Evolutionary conservation across 2,113 vertebrate genomes (phyloP), one percentile per base, ranked within the genome.

Genomic region (Esox niger): DNA sequence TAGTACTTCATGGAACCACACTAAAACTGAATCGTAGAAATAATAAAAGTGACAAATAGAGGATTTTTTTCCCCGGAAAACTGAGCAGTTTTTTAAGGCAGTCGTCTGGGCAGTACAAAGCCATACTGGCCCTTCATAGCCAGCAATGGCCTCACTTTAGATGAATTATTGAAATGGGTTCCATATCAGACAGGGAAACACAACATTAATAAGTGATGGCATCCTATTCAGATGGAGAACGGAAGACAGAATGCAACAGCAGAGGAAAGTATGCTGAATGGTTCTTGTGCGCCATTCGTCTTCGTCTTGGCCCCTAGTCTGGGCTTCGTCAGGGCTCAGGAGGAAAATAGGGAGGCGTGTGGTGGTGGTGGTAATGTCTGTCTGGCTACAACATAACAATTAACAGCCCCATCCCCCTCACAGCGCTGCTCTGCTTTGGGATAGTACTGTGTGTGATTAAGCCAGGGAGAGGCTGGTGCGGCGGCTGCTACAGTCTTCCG

Each of bases 151-250:
- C 68, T 73, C 46, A 64, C 70, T 38, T 81, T 73, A 64, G 75
- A 87, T 89, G 69, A 89, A 90, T 88, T 84, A 90, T 89, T 90
- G 60, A 90, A 72, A 73, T 21, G 73, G 85, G 79, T 82, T 90
- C 80, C 76, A 86, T 90, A 83, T 84, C 87, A 88, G 73, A 81
- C 71, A 80, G 84, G 86, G 80, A 86, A 88, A 88, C 77, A 82
- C 80, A 65, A 54, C 86, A 88, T 90, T 74, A 90, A 90, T 89
- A 90, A 88, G 74, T 81, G 62, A 90, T 89, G 66, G 64, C 79
- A 79, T 84, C 81, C 79, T 79, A 84, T 87, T 82, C 77, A 82
- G 73, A 55, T 63, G 31, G 52, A 70, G 55, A n/a, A 47, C 17
- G 38, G 38, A 43, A 82, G 78, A 62, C 70, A 82, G 84, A 85